Evolutionary conservation across 2,888 invertebrate species (phyloP), one percentile per base, ranked within the genome.

Genomic region (Hydrotaea diabolus): DNA sequence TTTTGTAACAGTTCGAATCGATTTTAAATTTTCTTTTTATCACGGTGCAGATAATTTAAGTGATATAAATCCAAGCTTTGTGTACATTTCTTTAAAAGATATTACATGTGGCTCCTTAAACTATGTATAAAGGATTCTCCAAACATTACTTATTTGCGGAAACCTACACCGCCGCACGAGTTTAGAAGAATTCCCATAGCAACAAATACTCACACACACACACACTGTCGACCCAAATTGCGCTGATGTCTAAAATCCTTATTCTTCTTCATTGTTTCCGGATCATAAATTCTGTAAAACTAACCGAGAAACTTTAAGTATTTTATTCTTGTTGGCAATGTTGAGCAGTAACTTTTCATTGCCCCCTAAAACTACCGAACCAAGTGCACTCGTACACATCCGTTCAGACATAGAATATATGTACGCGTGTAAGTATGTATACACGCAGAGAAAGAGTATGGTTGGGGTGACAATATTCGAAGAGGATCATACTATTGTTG

Each of bases 281-380:
- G 39, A 69, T 76, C 81, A 81, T 81, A 81, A 81, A 81, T 81
- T 79, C 39, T 43, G 57, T 57, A 49, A 83, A 84, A 78, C 78
- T 84, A 46, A 72, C 23, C 26, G 66, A 72, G 69, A 74, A 80
- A 62, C 46, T 80, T 72, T 66, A 64, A 73, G 66, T 66, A 21
- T 59, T 69, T 66, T 13, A 39, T 46, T 64, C n/a, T 43, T 15
- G 13, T 57, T 78, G 55, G 75, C 57, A 31, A 78, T 64, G 39
- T 57, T 49, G 72, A 74, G 73, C 59, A 73, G 36, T 39, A 57
- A 73, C 57, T 73, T 57, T 75, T 5, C 23, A 49, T 57, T 55
- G 31, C 15, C 2, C 7, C 31, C 17, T 31, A 49, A 39, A 49
- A 49, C 49, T 49, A n/a, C 31, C 31, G 3, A 31, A 7, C 53